Evolutionary conservation across 2,113 vertebrate genomes (phyloP).

Genomic region (Dasyurus viverrinus): DNA sequence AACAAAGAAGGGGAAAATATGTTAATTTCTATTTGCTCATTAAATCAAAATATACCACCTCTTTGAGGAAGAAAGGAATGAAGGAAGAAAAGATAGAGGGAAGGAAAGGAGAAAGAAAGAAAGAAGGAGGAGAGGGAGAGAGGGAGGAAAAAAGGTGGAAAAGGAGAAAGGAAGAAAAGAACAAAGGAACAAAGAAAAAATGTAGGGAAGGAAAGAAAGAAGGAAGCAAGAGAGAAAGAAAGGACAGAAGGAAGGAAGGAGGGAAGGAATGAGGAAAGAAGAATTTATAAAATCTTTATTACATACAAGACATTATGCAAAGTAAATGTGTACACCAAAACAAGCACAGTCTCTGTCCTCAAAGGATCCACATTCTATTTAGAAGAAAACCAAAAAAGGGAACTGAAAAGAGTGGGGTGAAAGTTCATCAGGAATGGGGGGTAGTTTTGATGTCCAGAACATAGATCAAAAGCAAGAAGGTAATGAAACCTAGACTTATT

Average conservation of each 20-base stretch:
- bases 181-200: no score
- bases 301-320: background rate
- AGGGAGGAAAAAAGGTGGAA: no score
- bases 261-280: background rate
- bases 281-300: background rate
- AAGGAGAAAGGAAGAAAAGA: rapidly evolving
- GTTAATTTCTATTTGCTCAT: background rate
- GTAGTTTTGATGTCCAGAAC: no score
- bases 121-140: no score
- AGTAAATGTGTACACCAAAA: background rate
- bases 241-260: no score
- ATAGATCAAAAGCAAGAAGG: background rate
- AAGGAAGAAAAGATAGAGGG: background rate
- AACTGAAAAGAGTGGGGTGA: background rate
- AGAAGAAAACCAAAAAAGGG: background rate
- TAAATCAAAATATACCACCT: background rate
- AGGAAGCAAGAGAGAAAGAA: background rate
- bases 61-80: background rate
- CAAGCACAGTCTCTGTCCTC: background rate
- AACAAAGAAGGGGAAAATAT: background rate
- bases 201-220: background rate
- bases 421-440: background rate
- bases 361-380: background rate
- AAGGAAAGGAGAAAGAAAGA: background rate
- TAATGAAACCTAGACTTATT: background rate